Evolutionary conservation across 2,113 vertebrate genomes (phyloP).

Genomic region (Leptocoma aspasia): DNA sequence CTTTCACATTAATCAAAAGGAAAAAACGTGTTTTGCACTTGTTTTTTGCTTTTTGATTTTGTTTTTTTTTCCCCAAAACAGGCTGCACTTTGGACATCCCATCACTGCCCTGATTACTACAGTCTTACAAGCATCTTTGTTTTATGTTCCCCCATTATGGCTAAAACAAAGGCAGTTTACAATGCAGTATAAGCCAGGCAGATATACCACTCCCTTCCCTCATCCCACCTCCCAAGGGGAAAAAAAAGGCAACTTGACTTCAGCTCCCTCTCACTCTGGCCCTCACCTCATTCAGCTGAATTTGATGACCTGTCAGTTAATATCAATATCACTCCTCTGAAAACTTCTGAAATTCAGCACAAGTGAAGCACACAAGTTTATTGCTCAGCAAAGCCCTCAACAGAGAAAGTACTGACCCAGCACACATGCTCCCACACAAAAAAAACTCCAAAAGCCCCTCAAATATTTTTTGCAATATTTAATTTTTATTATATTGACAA

Average conservation of each 20-base stretch:
- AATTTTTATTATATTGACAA: not conserved
- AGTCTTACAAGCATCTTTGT: not conserved
- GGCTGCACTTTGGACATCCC: not conserved
- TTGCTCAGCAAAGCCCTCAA: not conserved
- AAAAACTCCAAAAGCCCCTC: not conserved
- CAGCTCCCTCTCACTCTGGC: not conserved
- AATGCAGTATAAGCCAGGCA: not conserved
- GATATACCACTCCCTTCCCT: not conserved
- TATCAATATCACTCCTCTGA: not conserved
- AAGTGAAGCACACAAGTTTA: not conserved
- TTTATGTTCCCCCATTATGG: too few relatives aligned
- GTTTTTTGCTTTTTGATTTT: not conserved
- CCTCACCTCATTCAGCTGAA: not conserved
- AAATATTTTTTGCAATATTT: not conserved
- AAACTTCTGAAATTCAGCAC: not conserved
- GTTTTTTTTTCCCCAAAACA: accelerated
- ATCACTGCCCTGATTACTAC: not conserved
- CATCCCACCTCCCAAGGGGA: accelerated
- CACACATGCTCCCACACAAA: not conserved
- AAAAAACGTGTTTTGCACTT: not conserved
- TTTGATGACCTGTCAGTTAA: not conserved
- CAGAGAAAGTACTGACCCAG: not conserved
- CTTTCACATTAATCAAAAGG: not conserved
- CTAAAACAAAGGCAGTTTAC: not conserved
- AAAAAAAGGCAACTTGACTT: not conserved